Percentiles rank a stretch among this genome's conserved stretches.
Conservation (phyloP, 2,113 vertebrate genomes). For the Psophia crepitans region DNA sequence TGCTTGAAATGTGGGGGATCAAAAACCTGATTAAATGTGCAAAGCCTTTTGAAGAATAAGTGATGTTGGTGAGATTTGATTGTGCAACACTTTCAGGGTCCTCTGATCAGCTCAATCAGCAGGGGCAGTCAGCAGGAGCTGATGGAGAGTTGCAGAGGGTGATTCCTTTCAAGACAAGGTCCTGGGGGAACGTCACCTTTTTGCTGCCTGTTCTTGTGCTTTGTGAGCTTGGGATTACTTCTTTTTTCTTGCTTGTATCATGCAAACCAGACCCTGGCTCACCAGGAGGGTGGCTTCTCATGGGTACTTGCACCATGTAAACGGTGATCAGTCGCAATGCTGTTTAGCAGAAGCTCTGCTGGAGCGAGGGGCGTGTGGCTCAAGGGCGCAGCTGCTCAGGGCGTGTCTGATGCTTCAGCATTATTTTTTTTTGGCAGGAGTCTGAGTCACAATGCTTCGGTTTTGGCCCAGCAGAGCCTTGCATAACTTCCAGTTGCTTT, state of each 20-base stretch:
- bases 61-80: neutral
- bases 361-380: neutral
- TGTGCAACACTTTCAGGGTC: neutral
- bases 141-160: neutral
- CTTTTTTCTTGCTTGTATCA: neutral
- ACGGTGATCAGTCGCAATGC: rapidly evolving
- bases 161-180: neutral
- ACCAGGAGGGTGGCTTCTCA: neutral
- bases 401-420: neutral
- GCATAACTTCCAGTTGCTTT: neutral
- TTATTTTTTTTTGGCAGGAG: neutral
- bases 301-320: neutral
- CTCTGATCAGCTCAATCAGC: conserved; percentile 5
- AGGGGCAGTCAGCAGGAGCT: neutral
- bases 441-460: neutral
- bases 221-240: neutral
- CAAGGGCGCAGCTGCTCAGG: neutral
- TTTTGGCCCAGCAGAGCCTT: neutral
- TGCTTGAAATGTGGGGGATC: neutral
- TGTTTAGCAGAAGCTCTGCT: neutral
- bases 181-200: neutral
- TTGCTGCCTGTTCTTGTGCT: neutral
- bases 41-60: neutral
- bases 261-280: neutral
- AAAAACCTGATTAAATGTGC: neutral